These are phyloP conservation scores for Pygoscelis antarcticus DNA, from an alignment of 2,113 vertebrate species.

Conservation along the genomic window DNA sequence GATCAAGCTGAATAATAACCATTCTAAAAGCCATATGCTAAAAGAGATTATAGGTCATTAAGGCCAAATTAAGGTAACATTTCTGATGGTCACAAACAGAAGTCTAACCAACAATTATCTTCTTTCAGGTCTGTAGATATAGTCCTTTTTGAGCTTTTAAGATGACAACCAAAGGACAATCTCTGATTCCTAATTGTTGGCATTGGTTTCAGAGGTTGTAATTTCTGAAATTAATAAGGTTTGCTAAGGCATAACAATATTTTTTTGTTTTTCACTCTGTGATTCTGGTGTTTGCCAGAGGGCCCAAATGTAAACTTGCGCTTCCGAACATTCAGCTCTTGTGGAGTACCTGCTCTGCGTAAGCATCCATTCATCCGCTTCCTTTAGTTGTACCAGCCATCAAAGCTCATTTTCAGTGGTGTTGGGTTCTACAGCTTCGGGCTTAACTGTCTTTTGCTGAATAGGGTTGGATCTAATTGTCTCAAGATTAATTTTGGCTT, in stretches of 20 bases:
- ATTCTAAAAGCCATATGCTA: conserved; percentile 57
- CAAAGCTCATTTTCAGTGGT: background rate
- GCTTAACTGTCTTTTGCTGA: background rate
- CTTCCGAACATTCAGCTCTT: background rate
- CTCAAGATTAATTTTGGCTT: background rate
- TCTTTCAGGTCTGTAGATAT: conserved; percentile 12
- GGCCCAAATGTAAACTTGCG: background rate
- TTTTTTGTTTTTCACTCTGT: background rate
- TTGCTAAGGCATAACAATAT: background rate
- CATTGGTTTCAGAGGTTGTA: background rate
- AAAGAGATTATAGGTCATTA: conserved; percentile 62
- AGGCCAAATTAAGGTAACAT: conserved; percentile 60
- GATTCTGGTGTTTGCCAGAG: background rate
- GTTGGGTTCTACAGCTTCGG: background rate
- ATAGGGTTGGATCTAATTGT: background rate
- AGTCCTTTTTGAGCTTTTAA: conserved; percentile 10
- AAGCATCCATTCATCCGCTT: background rate
- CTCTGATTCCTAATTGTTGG: background rate
- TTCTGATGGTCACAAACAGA: conserved; percentile 63
- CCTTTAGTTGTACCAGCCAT: fast-evolving
- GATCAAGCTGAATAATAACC: conserved; percentile 64
- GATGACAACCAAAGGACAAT: background rate
- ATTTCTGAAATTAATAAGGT: background rate
- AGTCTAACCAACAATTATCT: conserved; percentile 47
- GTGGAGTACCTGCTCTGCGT: background rate